phyloP scores from a whole-genome alignment of 2,113 vertebrate species.

The Ia io region DNA sequence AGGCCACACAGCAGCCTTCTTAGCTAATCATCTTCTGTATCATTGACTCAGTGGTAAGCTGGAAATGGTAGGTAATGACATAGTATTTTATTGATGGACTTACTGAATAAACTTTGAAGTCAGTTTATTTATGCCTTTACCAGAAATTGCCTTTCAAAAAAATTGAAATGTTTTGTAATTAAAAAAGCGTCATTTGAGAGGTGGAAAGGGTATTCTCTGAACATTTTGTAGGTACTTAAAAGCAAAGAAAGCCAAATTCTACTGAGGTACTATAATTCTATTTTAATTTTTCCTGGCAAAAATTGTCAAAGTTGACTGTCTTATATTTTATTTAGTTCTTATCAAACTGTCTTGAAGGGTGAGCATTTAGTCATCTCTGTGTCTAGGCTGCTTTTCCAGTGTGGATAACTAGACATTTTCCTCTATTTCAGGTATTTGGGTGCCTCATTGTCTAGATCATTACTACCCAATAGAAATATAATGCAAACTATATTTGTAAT shows the following conservation, averaged over 20 bases:
- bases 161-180: not conserved
- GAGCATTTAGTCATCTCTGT: not conserved
- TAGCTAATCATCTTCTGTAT: constrained; percentile 57
- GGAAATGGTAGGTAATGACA: not conserved
- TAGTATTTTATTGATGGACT: constrained; percentile 44
- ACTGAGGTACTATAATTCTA: not conserved
- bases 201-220: not conserved
- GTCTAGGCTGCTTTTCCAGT: not conserved
- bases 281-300: not conserved
- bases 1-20: not conserved
- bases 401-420: not conserved
- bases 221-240: not conserved
- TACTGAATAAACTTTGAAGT: not conserved
- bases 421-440: not conserved
- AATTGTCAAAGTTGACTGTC: not conserved
- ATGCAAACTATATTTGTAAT: not conserved
- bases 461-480: not conserved
- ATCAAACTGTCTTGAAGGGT: not conserved
- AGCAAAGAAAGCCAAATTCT: not conserved
- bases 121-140: constrained; percentile 43
- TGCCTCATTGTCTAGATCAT: not conserved
- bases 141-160: constrained; percentile 48
- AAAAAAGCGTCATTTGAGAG: not conserved
- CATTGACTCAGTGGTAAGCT: constrained; percentile 39
- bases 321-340: not conserved